phyloP scores from a whole-genome alignment of 1,140 invertebrate species.

The Polypedilum pembai region DNA sequence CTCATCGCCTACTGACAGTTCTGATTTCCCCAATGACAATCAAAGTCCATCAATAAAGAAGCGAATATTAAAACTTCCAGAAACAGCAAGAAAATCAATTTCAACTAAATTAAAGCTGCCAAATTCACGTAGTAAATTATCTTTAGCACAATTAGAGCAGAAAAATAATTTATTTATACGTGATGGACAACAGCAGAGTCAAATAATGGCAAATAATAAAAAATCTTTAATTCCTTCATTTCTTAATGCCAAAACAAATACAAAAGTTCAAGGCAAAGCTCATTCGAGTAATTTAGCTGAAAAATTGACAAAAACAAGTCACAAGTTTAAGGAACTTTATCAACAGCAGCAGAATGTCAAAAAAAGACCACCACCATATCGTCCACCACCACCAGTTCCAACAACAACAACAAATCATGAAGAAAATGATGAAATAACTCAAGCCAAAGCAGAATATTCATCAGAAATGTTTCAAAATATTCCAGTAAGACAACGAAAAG shows the following conservation, averaged over 20 bases:
- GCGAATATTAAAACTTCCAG: neutral
- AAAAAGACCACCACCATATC: neutral
- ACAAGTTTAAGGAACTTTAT: slow-evolving; percentile 13
- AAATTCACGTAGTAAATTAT: slow-evolving; percentile 25
- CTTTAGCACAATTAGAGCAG: slow-evolving; percentile 15
- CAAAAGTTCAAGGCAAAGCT: neutral
- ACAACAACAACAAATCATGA: neutral
- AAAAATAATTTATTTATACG: slow-evolving; percentile 23
- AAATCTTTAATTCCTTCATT: slow-evolving; percentile 25
- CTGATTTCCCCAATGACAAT: slow-evolving; percentile 15
- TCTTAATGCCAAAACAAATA: neutral
- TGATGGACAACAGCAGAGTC: neutral
- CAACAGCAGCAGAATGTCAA: neutral
- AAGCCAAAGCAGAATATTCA: slow-evolving; percentile 35
- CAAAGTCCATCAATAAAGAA: neutral
- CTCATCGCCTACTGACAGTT: neutral
- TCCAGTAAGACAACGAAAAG: slow-evolving; percentile 41
- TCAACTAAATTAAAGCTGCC: neutral
- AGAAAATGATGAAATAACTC: neutral
- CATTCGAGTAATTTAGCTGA: neutral
- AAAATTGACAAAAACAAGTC: slow-evolving; percentile 16
- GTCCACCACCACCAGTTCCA: neutral
- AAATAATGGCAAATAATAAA: slow-evolving; percentile 11
- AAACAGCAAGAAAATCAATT: slow-evolving; percentile 16
- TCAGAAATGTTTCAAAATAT: slow-evolving; percentile 39